Evolutionary conservation across 2,888 invertebrate genomes (phyloP).

Genomic region (Pomacea canaliculata): DNA sequence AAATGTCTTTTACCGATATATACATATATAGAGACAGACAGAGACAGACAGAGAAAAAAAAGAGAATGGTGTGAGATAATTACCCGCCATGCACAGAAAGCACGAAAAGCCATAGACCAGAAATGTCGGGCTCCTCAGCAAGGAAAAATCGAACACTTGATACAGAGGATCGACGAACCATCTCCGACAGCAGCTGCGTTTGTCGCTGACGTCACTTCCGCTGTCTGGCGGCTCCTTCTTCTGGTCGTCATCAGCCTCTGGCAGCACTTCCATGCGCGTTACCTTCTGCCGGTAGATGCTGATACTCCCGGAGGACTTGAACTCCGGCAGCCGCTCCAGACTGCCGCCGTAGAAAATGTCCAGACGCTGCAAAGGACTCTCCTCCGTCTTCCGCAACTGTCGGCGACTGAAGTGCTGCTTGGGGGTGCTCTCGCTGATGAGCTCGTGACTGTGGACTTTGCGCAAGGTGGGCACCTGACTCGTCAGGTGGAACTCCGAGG

Average conservation of each 20-base stretch:
- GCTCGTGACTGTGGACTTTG: no score
- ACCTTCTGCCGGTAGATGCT: constrained; percentile 23
- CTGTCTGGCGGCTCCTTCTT: not conserved
- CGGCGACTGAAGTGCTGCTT: no score
- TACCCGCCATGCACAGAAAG: constrained; percentile 35
- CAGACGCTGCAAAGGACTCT: constrained; percentile 84
- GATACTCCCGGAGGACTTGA: constrained; percentile 80
- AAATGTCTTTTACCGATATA: no score
- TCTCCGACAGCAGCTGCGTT: not conserved
- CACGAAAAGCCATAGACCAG: constrained; percentile 54
- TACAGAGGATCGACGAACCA: constrained; percentile 3
- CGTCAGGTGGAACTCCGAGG: no score
- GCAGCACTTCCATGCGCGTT: not conserved
- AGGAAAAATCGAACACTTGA: constrained; percentile 83
- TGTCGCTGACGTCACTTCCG: not conserved
- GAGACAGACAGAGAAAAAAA: constrained; percentile 80
- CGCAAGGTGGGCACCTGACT: no score
- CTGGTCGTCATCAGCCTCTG: not conserved
- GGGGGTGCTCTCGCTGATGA: not conserved
- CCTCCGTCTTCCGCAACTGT: constrained; percentile 70
- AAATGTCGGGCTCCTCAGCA: constrained; percentile 89
- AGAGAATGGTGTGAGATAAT: constrained; percentile 78
- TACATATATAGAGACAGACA: no score
- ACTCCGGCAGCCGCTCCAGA: constrained; percentile 90
- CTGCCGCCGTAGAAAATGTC: constrained; percentile 98